Conservation (phyloP, 1,140 invertebrate genomes). For the Penaeus vannamei region DNA sequence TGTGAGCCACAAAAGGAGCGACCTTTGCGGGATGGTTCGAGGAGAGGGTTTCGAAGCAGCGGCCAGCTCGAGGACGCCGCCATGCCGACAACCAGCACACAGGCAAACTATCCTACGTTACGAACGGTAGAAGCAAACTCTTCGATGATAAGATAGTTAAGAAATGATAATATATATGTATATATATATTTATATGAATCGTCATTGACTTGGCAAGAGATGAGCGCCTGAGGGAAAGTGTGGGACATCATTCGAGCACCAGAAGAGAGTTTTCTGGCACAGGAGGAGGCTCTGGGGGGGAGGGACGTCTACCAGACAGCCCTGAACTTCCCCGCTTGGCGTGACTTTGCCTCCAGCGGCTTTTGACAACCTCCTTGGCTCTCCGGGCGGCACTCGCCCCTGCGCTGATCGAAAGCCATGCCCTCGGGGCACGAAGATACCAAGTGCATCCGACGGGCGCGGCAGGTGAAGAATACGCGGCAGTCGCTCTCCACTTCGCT, state of each 20-base stretch:
- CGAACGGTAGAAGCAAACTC: slow-evolving; percentile 36
- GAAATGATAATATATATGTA: too few relatives aligned
- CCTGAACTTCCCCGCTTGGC: background rate
- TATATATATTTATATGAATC: background rate
- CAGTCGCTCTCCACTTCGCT: background rate
- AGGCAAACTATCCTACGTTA: slow-evolving; percentile 35
- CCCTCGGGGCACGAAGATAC: slow-evolving; percentile 29
- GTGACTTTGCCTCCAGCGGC: too few relatives aligned
- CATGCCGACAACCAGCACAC: slow-evolving; percentile 44
- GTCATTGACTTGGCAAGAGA: slow-evolving; percentile 28
- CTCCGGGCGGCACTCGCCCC: background rate
- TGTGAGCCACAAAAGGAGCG: too few relatives aligned
- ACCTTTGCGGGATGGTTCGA: too few relatives aligned
- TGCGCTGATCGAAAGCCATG: background rate
- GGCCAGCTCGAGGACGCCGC: background rate
- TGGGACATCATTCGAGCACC: too few relatives aligned
- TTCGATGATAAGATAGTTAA: background rate
- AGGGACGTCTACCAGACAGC: slow-evolving; percentile 2
- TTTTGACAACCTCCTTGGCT: background rate
- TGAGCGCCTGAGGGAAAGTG: slow-evolving; percentile 6
- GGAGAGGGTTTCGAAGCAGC: too few relatives aligned
- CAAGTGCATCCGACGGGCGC: background rate
- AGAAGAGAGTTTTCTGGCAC: background rate
- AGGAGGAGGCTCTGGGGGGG: background rate
- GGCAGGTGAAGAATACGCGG: slow-evolving; percentile 12